Percentiles rank a stretch among this genome's conserved stretches.
Conservation (phyloP, 2,113 vertebrate species). For the Halichoerus grypus region DNA sequence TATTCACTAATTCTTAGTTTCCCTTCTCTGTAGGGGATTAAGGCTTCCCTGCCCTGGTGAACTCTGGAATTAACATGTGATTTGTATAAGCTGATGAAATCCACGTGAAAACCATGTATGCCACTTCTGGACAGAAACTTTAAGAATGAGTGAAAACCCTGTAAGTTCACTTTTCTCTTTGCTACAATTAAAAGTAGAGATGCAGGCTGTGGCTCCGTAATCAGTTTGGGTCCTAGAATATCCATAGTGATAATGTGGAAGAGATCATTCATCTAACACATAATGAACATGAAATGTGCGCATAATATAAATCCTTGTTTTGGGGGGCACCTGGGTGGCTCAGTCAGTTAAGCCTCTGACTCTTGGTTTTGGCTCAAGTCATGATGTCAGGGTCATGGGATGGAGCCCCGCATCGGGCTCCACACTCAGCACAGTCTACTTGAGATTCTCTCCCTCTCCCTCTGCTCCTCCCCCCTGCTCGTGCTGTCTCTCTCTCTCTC, state of each 20-base stretch:
- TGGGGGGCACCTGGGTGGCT: neutral
- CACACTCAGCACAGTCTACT: neutral
- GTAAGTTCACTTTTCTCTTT: neutral
- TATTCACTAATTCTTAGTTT: neutral
- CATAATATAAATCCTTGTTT: neutral
- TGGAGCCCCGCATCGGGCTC: neutral
- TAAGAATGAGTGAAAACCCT: neutral
- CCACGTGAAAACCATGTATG: neutral
- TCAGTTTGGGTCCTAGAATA: neutral
- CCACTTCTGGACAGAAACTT: neutral
- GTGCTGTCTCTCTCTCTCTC: neutral
- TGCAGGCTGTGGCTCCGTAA: neutral
- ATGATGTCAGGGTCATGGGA: neutral
- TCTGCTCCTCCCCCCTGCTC: neutral
- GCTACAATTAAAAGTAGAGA: neutral
- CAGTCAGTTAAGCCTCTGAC: neutral
- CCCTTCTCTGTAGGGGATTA: neutral
- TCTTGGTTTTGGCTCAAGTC: neutral
- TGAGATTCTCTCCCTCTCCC: neutral
- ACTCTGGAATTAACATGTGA: accelerated
- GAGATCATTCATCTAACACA: neutral
- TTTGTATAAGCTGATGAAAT: neutral
- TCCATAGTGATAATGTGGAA: neutral
- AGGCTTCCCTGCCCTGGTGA: neutral
- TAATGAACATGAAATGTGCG: neutral